Evolutionary conservation across 2,113 vertebrate genomes (phyloP).

Genomic region (Caranx ignobilis): DNA sequence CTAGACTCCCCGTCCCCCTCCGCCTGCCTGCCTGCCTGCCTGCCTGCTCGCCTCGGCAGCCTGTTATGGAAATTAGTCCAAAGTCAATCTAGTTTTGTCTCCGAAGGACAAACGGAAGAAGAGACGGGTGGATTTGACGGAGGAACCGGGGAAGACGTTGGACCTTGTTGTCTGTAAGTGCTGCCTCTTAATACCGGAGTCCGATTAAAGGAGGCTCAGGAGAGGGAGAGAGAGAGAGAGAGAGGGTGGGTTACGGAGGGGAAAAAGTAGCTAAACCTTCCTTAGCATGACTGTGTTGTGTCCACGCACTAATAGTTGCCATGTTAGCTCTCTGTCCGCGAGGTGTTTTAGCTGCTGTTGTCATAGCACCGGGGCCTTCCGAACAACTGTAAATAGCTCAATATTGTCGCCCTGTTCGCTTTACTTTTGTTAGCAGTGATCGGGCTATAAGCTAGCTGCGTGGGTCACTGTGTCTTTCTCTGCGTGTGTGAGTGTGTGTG

Average conservation of each 20-base stretch:
- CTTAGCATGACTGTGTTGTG: conserved; percentile 78
- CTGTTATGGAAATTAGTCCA: conserved; percentile 85
- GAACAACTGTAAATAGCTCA: conserved; percentile 74
- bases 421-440: conserved; percentile 73
- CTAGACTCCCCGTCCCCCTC: conserved; percentile 74
- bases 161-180: conserved; percentile 86
- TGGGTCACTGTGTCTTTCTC: conserved; percentile 60
- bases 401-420: conserved; percentile 56
- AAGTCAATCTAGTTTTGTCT: conserved; percentile 82
- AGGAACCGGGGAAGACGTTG: conserved; percentile 78
- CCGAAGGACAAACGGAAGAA: conserved; percentile 3
- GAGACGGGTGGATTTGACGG: conserved; percentile 59
- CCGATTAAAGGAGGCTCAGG: conserved; percentile 77
- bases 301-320: conserved; percentile 72
- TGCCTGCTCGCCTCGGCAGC: conserved; percentile 74
- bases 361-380: conserved; percentile 83
- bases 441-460: conserved; percentile 77
- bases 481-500: conserved; percentile 13
- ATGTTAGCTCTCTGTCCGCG: conserved; percentile 70
- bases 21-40: conserved; percentile 68
- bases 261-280: conserved; percentile 84
- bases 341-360: conserved; percentile 74
- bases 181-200: conserved; percentile 74
- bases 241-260: conserved; percentile 76
- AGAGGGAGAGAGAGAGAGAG: conserved; percentile 60